Evolutionary conservation across 2,113 vertebrate species (phyloP), one percentile per base, ranked within the genome.

Genomic region (Xiphophorus hellerii): DNA sequence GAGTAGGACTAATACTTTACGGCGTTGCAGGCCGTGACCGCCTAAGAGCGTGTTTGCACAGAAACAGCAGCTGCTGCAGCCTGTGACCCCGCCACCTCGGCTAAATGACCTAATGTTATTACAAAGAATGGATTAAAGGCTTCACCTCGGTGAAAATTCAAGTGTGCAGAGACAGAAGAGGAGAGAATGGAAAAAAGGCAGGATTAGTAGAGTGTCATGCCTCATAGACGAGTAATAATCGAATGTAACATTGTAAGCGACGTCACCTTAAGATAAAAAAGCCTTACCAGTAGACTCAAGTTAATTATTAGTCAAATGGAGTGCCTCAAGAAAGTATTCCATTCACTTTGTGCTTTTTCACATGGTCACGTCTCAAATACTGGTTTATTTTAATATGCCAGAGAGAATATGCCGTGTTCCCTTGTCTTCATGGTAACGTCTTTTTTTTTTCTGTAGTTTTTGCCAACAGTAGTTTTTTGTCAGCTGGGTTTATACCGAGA

Each of bases 91-190:
- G 39, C 76, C 75, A 68, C 75, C 85, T 83, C 72, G 8, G 74
- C 77, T 84, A 84, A 92, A 92, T 90, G 86, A 83, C 84, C 91
- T 89, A 87, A 91, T 89, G 90, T 89, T 91, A 89, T 92, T 93
- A 91, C 79, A 91, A 84, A 91, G 87, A 87, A 78, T 61, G 37
- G 87, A 89, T 89, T 90, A 92, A 93, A 89, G 74, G 86, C 80
- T 82, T 90, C 80, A 89, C 83, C 87, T 90, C 86, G 88, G 81
- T 90, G 85, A 90, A 90, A 90, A 86, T 86, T 92, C 80, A 85
- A 93, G 90, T 84, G 88, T 80, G 85, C 30, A n/a, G 44, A 74
- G 72, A 73, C 4, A 71, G 72, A 35, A 31, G 33, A 62, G 63
- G 66, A 70, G 68, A 48, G 27, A 84, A 66, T 11, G 12, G 58